phyloP scores from a whole-genome alignment of 2,113 vertebrate genomes.

The Odontophorus gujanensis region DNA sequence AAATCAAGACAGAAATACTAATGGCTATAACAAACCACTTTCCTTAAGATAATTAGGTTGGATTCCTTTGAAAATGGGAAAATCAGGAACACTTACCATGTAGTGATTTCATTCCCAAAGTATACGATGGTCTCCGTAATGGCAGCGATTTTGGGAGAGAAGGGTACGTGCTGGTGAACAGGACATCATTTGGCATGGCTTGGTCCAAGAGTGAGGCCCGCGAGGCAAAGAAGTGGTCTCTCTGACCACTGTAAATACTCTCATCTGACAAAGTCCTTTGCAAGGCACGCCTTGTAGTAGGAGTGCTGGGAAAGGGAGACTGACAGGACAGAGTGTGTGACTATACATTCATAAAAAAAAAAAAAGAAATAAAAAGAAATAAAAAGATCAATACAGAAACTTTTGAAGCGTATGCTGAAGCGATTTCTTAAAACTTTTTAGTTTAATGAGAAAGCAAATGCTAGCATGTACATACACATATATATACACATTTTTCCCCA shows the following conservation, averaged over 20 bases:
- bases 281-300: conserved; percentile 85
- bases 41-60: neutral
- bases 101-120: conserved; percentile 92
- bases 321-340: conserved; percentile 79
- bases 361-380: conserved; percentile 3
- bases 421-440: neutral
- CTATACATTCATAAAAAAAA: conserved; percentile 44
- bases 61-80: neutral
- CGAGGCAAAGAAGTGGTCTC: conserved; percentile 85
- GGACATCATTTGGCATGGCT: conserved; percentile 88
- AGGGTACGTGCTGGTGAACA: conserved; percentile 92
- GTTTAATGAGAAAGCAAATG: neutral
- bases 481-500: neutral
- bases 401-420: neutral
- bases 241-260: conserved; percentile 94
- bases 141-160: conserved; percentile 89
- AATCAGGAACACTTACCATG: conserved; percentile 79
- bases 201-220: conserved; percentile 84
- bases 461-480: neutral
- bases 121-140: conserved; percentile 86
- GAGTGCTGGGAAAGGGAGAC: conserved; percentile 87
- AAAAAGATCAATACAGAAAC: conserved; percentile 24
- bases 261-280: conserved; percentile 95
- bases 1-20: neutral
- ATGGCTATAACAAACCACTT: neutral